Conservation (phyloP, 1,140 invertebrate species). For the Periplaneta americana region DNA sequence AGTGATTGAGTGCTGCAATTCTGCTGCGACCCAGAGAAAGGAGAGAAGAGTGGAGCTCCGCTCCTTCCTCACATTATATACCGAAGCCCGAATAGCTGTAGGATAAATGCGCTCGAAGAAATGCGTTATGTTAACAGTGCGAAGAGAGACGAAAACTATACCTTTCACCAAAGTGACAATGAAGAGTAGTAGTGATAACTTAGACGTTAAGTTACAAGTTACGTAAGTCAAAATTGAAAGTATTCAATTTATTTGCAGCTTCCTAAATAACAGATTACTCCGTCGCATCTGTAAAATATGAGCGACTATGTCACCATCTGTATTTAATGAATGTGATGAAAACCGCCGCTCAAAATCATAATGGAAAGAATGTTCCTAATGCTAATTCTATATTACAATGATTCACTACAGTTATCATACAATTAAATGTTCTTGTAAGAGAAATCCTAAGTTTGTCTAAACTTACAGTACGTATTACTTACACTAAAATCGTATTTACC, state of each 20-base stretch:
- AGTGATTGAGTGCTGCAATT: not conserved
- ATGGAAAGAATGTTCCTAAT: too few species aligned
- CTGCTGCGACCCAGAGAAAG: not conserved
- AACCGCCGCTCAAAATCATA: too few species aligned
- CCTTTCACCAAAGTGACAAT: not conserved
- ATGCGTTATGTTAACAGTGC: not conserved
- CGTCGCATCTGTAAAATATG: not conserved
- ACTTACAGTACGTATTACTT: too few species aligned
- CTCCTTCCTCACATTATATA: not conserved
- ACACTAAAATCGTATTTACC: too few species aligned
- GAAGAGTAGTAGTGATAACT: not conserved
- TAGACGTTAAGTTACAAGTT: not conserved
- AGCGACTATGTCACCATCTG: not conserved
- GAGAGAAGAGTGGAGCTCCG: not conserved
- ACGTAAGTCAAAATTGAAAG: not conserved
- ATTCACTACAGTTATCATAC: too few species aligned
- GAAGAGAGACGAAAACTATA: not conserved
- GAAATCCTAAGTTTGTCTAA: too few species aligned
- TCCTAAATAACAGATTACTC: not conserved
- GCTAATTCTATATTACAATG: too few species aligned
- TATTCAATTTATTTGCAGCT: not conserved
- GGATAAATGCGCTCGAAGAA: not conserved
- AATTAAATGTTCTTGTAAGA: too few species aligned
- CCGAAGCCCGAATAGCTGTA: not conserved
- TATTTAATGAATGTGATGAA: not conserved